Evolutionary conservation across 2,888 invertebrate species (phyloP).

Genomic region (Aporophyla lueneburgensis): DNA sequence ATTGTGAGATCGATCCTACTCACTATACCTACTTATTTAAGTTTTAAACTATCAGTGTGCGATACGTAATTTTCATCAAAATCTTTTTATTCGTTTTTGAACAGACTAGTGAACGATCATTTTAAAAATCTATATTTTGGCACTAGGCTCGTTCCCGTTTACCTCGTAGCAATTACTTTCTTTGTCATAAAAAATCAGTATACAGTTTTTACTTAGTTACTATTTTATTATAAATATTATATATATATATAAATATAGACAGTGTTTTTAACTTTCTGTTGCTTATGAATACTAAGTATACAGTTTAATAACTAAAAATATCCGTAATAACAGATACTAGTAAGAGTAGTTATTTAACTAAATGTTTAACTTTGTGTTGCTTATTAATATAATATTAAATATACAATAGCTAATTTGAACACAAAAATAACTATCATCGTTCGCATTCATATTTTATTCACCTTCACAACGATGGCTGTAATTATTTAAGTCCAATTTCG

Average conservation of each 20-base stretch:
- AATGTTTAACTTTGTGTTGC: background rate
- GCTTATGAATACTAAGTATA: no score
- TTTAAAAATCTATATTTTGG: background rate
- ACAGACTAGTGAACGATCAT: no score
- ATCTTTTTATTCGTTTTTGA: no score
- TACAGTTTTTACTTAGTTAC: background rate
- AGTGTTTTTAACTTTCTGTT: background rate
- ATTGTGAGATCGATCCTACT: no score
- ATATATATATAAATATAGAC: background rate
- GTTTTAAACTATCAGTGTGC: no score
- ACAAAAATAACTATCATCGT: background rate
- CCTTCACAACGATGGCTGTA: background rate
- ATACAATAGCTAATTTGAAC: background rate
- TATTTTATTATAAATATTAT: background rate
- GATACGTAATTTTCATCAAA: no score
- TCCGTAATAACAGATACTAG: no score
- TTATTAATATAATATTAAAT: background rate
- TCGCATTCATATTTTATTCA: background rate
- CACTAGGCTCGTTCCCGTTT: no score
- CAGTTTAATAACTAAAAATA: no score
- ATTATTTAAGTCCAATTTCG: background rate
- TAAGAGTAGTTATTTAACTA: no score
- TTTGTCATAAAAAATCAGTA: no score
- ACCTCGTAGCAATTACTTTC: no score
- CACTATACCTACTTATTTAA: background rate